Base-by-base conservation (phyloP, 2,888 invertebrate species). In the Cyrtodaria siliqua region DNA sequence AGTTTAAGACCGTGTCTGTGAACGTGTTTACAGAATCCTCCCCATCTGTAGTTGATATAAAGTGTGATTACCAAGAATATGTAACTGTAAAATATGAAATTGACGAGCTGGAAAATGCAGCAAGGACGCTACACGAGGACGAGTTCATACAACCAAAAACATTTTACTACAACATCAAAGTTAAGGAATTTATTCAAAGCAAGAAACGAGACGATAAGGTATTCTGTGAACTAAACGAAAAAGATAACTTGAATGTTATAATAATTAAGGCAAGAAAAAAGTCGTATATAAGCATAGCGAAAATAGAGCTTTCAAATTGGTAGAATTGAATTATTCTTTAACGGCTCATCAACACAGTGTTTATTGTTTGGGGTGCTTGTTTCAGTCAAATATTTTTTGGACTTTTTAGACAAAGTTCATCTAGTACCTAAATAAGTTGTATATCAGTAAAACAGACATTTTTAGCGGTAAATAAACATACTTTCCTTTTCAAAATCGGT, bases 81-180 rank as follows among this genome's bases (percentile, higher is more conserved):
- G 20, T 52, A 16, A 55, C 47, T 50, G 59, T 74, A 16, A 74
- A 64, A 38, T 74, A 63, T 38, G 68, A 74, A 59, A 63, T 74
- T 38, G 74, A 74, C 40, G 68, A 68, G 33, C 49, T 74, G 20
- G 68, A 62, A 29, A 74, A 68, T 59, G 68, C 52, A 14, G 33
- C 68, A 16, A 56, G 52, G 40, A 57, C 49, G 20, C 29, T 74
- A 1, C 52, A 59, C 38, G 52, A 50, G 23, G 74, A 74, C 27
- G 74, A 74, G 24, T 68, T 50, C 20, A 63, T 74, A 23, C 74
- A 74, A 26, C 68, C 74, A 4, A 68, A 60, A 55, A 63, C 26
- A 12, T 74, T 74, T 44, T 74, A 69, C 44, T 67, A 69, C 42
- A 69, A 63, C 40, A 47, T 52, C 18, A 74, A 74, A 40, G 63